Base-by-base conservation (phyloP, 2,888 invertebrate species). In the Tribolium freemani region DNA sequence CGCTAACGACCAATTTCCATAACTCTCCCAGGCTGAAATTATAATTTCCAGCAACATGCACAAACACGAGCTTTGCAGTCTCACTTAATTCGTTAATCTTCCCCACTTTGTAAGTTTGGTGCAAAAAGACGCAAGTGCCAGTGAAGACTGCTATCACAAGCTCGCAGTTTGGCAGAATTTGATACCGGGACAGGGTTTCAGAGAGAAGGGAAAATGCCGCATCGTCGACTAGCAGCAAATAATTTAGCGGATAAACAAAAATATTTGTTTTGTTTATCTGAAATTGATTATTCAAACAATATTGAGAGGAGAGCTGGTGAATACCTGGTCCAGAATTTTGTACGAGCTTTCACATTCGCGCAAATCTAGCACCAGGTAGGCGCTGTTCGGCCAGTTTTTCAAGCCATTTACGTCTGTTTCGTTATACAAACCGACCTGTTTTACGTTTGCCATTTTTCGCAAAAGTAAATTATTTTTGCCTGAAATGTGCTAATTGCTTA, bases 1-100 rank as follows among this genome's bases (percentile, higher is more conserved):
- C 11, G 26, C 46, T 46, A 31, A 57, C 20, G 58, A 45, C 58
- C 68, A 57, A 68, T 68, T 68, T 58, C 68, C 68, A 68, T 68
- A 68, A 58, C 38, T 58, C 20, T 58, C 56, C 50, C 57, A 68
- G 11, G 30, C 68, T 57, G 50, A 58, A 68, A 58, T 13, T 16
- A 30, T 57, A 6, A 68, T 50, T 58, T 30, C n/a, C 20, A 50
- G 10, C 16, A 9, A 51, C n/a, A 60, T 26, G 48, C 48, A 45
- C 56, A 54, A 54, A 66, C 54, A 46, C 50, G 38, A 53, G 20
- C 30, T 48, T 13, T 13, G 9, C 11, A 26, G 10, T 54, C 44
- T 67, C 11, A 67, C 56, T 56, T 57, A 67, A 48, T 31, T 46
- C 38, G 53, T 53, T 53, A 63, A 31, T 53, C 20, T 53, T 56